phyloP scores from a whole-genome alignment of 1,140 invertebrate species.

The Cotesia glomerata region DNA sequence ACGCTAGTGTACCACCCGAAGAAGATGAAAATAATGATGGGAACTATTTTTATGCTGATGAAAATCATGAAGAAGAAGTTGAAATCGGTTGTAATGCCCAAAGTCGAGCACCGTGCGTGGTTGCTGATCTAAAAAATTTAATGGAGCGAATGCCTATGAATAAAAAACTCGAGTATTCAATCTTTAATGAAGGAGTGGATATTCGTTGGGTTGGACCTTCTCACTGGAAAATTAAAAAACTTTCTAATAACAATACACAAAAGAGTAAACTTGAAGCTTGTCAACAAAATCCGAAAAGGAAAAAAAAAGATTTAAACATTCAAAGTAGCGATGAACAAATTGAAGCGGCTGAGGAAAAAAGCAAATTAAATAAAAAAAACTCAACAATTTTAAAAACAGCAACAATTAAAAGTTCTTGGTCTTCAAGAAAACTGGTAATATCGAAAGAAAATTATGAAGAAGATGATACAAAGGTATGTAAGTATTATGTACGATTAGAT shows the following conservation, averaged over 20 bases:
- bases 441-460: constrained; percentile 45
- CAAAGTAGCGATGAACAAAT: constrained; percentile 33
- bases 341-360: constrained; percentile 35
- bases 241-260: constrained; percentile 18
- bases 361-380: constrained; percentile 5
- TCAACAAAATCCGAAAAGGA: constrained; percentile 34
- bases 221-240: constrained; percentile 71
- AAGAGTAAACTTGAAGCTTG: constrained; percentile 33
- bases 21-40: constrained; percentile 27
- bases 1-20: constrained; percentile 47
- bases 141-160: constrained; percentile 38
- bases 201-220: constrained; percentile 77
- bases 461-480: constrained; percentile 26
- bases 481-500: constrained; percentile 37
- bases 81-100: constrained; percentile 23
- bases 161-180: constrained; percentile 71
- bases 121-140: constrained; percentile 51
- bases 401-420: constrained; percentile 46
- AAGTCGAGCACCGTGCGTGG: constrained; percentile 32
- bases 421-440: constrained; percentile 44
- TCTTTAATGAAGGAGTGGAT: constrained; percentile 66
- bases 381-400: constrained; percentile 31
- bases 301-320: constrained; percentile 44
- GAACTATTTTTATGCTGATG: constrained; percentile 37
- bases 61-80: constrained; percentile 32